Conservation (phyloP, 2,113 vertebrate genomes). For the Galemys pyrenaicus region DNA sequence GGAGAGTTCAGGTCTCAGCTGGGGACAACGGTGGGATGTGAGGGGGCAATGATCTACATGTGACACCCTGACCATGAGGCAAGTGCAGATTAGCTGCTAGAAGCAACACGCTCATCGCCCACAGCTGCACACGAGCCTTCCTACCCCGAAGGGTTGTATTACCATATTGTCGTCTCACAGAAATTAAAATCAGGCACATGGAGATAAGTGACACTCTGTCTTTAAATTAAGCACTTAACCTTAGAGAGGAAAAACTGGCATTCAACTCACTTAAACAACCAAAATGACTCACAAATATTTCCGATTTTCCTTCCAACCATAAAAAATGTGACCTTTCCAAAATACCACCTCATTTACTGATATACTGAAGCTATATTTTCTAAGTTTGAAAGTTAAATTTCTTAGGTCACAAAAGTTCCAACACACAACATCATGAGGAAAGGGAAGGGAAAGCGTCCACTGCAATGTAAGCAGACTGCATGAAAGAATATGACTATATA, state of each 20-base stretch:
- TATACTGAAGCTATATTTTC: conserved; percentile 62
- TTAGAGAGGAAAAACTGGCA: conserved; percentile 46
- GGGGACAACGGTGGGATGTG: neutral
- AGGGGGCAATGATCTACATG: neutral
- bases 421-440: neutral
- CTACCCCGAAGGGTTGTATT: neutral
- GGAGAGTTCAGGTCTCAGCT: neutral
- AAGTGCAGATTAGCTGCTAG: neutral
- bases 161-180: neutral
- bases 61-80: neutral
- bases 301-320: conserved; percentile 73
- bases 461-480: neutral
- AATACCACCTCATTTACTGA: conserved; percentile 66
- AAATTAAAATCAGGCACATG: conserved; percentile 3
- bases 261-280: conserved; percentile 54
- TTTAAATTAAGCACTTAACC: conserved; percentile 58
- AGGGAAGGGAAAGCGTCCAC: neutral
- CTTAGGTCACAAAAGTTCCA: conserved; percentile 41
- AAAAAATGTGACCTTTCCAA: conserved; percentile 79
- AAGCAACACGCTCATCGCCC: neutral
- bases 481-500: neutral
- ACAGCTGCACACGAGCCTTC: neutral
- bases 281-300: conserved; percentile 76
- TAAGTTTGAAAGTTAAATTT: conserved; percentile 61
- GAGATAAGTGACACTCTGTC: conserved; percentile 23